Conservation (phyloP, 2,888 invertebrate species). For the Coenonympha arcania region DNA sequence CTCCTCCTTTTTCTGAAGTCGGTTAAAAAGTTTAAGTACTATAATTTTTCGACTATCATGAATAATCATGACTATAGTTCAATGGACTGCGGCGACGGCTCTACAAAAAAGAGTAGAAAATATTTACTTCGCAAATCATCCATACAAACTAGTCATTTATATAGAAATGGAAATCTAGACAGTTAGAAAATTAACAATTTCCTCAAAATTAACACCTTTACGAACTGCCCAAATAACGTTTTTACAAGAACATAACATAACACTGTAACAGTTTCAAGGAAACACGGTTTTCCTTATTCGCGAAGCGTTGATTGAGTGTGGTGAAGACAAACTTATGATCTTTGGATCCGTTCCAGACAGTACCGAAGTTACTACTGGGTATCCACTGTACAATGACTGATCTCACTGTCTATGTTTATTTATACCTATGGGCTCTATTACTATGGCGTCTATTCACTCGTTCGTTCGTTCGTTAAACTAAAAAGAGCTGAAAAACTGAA, state of each 20-base stretch:
- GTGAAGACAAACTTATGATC: conserved; percentile 6
- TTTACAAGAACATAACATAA: background rate
- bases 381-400: background rate
- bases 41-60: no score
- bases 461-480: no score
- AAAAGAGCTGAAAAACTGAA: background rate
- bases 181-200: background rate
- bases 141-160: background rate
- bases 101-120: background rate
- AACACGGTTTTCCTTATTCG: conserved; percentile 3
- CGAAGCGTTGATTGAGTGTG: conserved; percentile 7
- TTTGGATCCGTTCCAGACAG: conserved; percentile 5
- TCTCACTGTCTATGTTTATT: background rate
- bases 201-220: background rate
- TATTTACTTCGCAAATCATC: background rate
- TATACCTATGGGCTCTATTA: background rate
- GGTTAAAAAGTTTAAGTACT: no score
- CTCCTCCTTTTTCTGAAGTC: no score
- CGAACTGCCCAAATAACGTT: conserved; percentile 1
- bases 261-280: conserved; percentile 2
- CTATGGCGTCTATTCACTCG: no score
- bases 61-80: no score
- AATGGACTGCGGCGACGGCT: background rate
- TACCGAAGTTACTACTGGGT: background rate
- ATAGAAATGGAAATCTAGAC: background rate